Evolutionary conservation across 2,888 invertebrate genomes (phyloP).

Genomic region (Lordiphosa andalusiaca): DNA sequence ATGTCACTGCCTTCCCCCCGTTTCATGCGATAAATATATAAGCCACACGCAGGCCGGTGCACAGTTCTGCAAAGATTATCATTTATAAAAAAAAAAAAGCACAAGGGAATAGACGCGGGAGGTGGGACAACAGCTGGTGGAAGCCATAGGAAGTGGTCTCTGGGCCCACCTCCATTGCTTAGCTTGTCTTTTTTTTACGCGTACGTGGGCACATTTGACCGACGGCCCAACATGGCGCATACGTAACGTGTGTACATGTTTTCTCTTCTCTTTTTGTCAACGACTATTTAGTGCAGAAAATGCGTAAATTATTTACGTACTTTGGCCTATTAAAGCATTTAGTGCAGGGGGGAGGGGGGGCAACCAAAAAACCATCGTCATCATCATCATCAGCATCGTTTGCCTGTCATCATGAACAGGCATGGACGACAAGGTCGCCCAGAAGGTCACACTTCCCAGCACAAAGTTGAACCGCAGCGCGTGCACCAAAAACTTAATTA

Average conservation of each 20-base stretch:
- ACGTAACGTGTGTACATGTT: conserved; percentile 26
- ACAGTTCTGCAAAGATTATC: conserved; percentile 42
- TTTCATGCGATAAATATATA: conserved; percentile 55
- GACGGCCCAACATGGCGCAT: conserved; percentile 28
- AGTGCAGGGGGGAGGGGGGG: conserved; percentile 22
- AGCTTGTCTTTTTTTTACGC: conserved; percentile 49
- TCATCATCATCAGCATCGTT: conserved; percentile 15
- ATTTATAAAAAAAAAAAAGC: conserved; percentile 61
- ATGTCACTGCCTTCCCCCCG: conserved; percentile 38
- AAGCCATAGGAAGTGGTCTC: conserved; percentile 41
- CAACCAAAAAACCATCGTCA: conserved; percentile 30
- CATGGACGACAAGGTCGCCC: conserved; percentile 50
- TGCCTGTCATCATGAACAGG: conserved; percentile 17
- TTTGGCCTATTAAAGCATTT: conserved; percentile 41
- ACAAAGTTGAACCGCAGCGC: conserved; percentile 12
- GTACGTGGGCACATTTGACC: conserved; percentile 58
- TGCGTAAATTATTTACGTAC: conserved; percentile 60
- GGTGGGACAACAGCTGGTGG: conserved; percentile 16
- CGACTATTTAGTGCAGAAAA: conserved; percentile 67
- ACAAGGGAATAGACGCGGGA: conserved; percentile 27
- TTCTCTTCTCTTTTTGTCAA: conserved; percentile 32
- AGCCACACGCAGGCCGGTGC: conserved; percentile 44
- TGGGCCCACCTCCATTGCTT: conserved; percentile 3
- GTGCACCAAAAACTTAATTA: conserved; percentile 43
- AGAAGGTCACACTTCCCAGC: conserved; percentile 47